Percentiles rank a stretch among this genome's conserved stretches.
Evolutionary conservation across 2,113 vertebrate species (phyloP).

Genomic region (Carassius carassius): DNA sequence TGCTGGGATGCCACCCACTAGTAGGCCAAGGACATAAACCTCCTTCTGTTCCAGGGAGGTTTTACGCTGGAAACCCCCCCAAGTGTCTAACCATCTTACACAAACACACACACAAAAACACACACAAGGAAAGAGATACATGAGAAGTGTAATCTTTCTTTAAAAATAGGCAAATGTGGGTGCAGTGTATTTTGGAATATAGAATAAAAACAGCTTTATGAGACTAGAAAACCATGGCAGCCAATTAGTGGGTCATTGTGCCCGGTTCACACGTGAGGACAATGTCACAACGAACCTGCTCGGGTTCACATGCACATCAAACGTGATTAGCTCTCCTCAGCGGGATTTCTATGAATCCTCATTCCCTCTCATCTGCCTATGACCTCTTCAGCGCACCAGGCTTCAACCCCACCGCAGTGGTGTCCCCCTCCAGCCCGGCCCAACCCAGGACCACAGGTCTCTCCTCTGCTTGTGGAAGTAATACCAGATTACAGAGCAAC

Average conservation of each 20-base stretch:
- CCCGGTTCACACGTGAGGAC: constrained; percentile 52
- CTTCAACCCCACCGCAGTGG: constrained; percentile 69
- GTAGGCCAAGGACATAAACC: constrained; percentile 69
- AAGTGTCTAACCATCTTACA: constrained; percentile 51
- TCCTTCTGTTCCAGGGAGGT: constrained; percentile 70
- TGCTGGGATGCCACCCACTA: constrained; percentile 73
- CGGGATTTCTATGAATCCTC: constrained; percentile 70
- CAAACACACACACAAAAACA: constrained; percentile 49
- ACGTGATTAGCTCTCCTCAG: constrained; percentile 67
- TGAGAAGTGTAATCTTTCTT: constrained; percentile 53
- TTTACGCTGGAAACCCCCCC: constrained; percentile 74
- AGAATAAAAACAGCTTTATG: constrained; percentile 2
- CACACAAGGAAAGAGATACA: constrained; percentile 49
- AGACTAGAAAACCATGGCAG: constrained; percentile 55
- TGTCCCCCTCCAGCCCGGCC: constrained; percentile 71
- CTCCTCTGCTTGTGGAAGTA: constrained; percentile 78
- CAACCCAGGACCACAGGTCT: constrained; percentile 60
- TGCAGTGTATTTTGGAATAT: background rate
- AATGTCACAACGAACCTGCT: constrained; percentile 67
- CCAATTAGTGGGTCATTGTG: constrained; percentile 60
- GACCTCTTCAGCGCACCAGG: constrained; percentile 67
- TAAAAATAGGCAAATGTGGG: constrained; percentile 56
- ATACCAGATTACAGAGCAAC: constrained; percentile 81
- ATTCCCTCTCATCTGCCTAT: constrained; percentile 68
- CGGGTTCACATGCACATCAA: constrained; percentile 73